Evolutionary conservation across 1,140 invertebrate genomes (phyloP), one percentile per base, ranked within the genome.

Genomic region (Mycetomoellerius zeteki): DNA sequence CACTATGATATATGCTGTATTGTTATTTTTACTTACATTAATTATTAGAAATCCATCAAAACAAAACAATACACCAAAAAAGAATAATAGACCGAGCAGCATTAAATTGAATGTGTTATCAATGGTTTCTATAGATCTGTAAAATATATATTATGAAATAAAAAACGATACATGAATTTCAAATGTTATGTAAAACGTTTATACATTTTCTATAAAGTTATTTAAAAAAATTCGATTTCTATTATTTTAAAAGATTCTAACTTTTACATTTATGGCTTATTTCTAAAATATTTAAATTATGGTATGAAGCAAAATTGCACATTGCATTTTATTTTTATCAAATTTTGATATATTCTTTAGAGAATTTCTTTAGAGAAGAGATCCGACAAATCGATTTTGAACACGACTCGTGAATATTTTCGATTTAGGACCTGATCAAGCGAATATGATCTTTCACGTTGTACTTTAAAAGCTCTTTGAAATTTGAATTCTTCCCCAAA

Each of bases 41-140:
- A 80, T 67, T 67, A 80, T 80, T 52, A 80, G n/a, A 54, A 80
- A 80, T 67, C 77, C 77, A 0, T 80, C 60, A 67, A 67, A 43
- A 37, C 77, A 80, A 24, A 80, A 80, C 5, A 80, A 0, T 67
- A 80, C 24, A 0, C 47, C 62, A 24, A 80, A 80, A 0, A 80
- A 24, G 7, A 80, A 67, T 21, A 67, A 21, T 8, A 67, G 4
- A 2, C 77, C 77, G 4, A 80, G 77, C 8, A 80, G 14, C 77
- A 80, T 80, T 80, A 80, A 80, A 54, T 80, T 14, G 47, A 80
- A 80, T 33, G 43, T 54, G 0, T 80, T 14, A 67, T 80, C 62
- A 33, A 80, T 24, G 6, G 67, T 10, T 37, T 80, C 1, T 33
- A 54, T 54, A 43, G 47, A 67, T 54, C 76, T 78, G 47, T 5